Conservation (phyloP, 2,113 vertebrate genomes). For the Hippoglossus stenolepis region DNA sequence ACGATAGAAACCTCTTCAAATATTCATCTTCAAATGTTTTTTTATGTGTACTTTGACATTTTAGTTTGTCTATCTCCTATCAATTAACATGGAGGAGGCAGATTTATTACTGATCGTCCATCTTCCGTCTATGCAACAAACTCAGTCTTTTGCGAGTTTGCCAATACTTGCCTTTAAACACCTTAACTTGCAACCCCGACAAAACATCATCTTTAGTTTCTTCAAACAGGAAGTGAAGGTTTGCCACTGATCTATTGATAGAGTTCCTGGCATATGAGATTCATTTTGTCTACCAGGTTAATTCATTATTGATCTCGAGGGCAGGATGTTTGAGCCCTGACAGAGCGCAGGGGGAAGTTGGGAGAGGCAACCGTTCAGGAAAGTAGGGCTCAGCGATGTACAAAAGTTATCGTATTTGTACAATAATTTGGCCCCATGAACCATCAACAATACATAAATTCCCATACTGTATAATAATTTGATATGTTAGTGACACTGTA, state of each 20-base stretch:
- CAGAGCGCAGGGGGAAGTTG: slow-evolving; percentile 61
- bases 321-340: slow-evolving; percentile 63
- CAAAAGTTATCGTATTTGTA: too few species aligned
- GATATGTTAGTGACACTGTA: too few species aligned
- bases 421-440: too few species aligned
- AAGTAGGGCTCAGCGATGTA: too few species aligned
- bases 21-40: too few species aligned
- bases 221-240: slow-evolving; percentile 20
- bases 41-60: too few species aligned
- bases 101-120: too few species aligned
- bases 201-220: background rate
- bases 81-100: too few species aligned
- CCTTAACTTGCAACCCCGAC: slow-evolving; percentile 41
- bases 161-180: slow-evolving; percentile 39
- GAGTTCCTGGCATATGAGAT: slow-evolving; percentile 53
- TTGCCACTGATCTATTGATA: slow-evolving; percentile 67
- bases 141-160: background rate
- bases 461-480: too few species aligned
- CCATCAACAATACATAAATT: too few species aligned
- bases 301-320: slow-evolving; percentile 74
- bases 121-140: too few species aligned
- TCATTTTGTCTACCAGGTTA: slow-evolving; percentile 68
- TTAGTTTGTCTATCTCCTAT: too few species aligned
- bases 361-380: background rate
- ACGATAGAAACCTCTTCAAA: background rate